Base-by-base conservation (phyloP, 2,113 vertebrate genomes). In the Brachyhypopomus gauderio region DNA sequence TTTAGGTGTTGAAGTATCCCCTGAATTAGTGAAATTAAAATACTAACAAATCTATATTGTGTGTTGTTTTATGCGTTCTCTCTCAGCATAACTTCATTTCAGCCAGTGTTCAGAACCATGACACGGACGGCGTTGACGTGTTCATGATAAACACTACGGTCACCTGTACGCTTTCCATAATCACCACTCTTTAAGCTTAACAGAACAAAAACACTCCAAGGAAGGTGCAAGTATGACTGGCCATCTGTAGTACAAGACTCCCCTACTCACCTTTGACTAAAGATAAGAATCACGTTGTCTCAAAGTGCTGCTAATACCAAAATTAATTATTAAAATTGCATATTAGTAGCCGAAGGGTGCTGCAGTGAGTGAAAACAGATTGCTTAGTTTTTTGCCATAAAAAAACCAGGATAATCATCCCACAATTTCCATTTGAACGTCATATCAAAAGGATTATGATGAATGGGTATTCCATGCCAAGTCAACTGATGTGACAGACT, bases 1-100 rank as follows among this genome's bases (percentile, higher is more conserved):
- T 92, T 91, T 92, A 91, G 88, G 88, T 88, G 90, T 89, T 89
- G 82, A 75, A 86, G 85, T 87, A 91, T 89, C 85, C 84, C 78
- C 70, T 55, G 84, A 90, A 87, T 91, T 89, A 85, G 84, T 85
- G 89, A 86, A 82, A 87, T 88, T 82, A 83, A 90, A 92, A 91
- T 88, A 88, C 90, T 91, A 91, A 86, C 82, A 91, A 92, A 87
- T 90, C 79, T 88, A 87, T 90, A 75, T 86, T 87, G 83, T 85
- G 70, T 83, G 74, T 80, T 82, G 78, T 85, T 90, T 90, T 84
- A 89, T 84, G 82, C 84, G 85, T 74, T 87, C 79, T 74, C 75
- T 82, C 85, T 76, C 88, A 85, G 81, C 14, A 83, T 91, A 88
- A 89, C 90, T 90, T 93, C 85, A 79, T 88, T 90, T 89, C 82